These are phyloP conservation scores for Macaca nemestrina DNA, from an alignment of 2,113 vertebrate species.

Conservation along the genomic window DNA sequence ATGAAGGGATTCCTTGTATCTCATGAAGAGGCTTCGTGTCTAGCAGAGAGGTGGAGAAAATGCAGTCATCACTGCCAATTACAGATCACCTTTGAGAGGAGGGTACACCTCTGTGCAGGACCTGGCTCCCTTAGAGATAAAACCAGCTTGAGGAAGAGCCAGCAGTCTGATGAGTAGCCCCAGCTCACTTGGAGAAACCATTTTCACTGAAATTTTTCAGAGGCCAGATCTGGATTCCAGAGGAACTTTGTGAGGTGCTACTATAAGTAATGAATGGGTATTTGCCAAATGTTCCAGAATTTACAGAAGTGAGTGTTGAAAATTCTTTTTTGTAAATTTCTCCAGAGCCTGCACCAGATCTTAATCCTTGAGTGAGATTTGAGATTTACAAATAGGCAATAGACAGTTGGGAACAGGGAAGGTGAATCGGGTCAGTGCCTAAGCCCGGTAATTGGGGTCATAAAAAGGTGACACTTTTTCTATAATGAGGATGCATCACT, in stretches of 20 bases:
- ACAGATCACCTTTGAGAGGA: background rate
- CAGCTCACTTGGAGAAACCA: background rate
- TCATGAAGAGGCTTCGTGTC: background rate
- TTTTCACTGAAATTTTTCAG: conserved; percentile 8
- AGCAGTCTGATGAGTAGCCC: background rate
- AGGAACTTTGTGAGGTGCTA: conserved; percentile 54
- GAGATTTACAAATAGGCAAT: conserved; percentile 5
- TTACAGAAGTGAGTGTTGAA: conserved; percentile 39
- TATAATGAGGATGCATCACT: background rate
- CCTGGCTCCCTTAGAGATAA: background rate
- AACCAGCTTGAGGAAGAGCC: background rate
- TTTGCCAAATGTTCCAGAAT: conserved; percentile 53
- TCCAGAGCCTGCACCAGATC: background rate
- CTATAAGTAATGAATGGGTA: conserved; percentile 42
- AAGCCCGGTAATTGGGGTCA: background rate
- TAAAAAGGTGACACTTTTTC: background rate
- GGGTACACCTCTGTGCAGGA: background rate
- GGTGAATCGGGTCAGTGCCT: background rate
- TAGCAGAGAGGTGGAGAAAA: background rate
- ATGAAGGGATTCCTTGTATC: background rate
- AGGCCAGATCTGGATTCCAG: conserved; percentile 44
- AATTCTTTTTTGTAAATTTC: conserved; percentile 1
- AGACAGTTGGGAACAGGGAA: background rate
- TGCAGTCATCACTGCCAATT: background rate
- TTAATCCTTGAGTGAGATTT: background rate